phyloP scores from a whole-genome alignment of 64 coral and sea anemone species.

The Trachythela sp. region DNA sequence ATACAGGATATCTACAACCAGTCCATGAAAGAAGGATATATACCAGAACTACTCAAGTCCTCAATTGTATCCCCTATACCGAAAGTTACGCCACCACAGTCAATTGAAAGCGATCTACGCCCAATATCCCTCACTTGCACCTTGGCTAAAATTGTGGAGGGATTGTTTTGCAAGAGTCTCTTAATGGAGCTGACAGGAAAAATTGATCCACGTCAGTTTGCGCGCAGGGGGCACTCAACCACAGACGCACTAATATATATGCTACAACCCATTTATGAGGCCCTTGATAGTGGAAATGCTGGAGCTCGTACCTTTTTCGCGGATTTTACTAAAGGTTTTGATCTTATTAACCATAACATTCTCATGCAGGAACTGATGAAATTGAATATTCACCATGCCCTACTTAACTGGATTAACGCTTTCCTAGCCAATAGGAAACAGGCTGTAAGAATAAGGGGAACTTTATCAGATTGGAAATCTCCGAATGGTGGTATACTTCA shows the following conservation, averaged over 20 bases:
- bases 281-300: not conserved
- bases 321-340: not conserved
- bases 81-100: not conserved
- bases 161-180: conserved; percentile 13
- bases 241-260: conserved; percentile 4
- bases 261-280: not conserved
- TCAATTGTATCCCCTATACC: conserved; percentile 13
- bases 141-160: conserved; percentile 33
- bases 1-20: conserved; percentile 36
- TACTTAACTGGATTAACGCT: not conserved
- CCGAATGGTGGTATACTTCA: not conserved
- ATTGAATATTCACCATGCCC: not conserved
- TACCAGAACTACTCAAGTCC: conserved; percentile 3
- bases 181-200: no score
- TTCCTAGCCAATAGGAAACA: not conserved
- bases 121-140: conserved; percentile 21
- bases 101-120: conserved; percentile 31
- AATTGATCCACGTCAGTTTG: conserved; percentile 26
- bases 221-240: conserved; percentile 21
- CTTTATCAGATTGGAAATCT: conserved; percentile 22
- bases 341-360: not conserved
- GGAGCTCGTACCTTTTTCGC: not conserved
- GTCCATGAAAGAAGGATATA: not conserved
- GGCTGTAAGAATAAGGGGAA: conserved; percentile 18
- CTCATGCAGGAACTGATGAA: not conserved